Evolutionary conservation across 2,888 invertebrate genomes (phyloP).

Genomic region (Drosophila nr. perissopoda): DNA sequence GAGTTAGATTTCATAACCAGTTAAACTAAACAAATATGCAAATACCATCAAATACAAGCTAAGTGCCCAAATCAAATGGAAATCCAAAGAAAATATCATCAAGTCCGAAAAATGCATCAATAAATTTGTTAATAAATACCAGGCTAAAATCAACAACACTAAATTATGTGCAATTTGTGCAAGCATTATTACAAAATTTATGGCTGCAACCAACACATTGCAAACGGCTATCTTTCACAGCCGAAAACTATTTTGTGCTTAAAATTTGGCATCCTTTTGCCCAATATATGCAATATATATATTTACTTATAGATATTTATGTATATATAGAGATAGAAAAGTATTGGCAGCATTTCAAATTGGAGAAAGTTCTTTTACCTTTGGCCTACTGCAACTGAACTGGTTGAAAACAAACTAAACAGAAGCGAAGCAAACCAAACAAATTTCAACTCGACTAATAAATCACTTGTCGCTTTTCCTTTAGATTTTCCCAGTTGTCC

Average conservation of each 20-base stretch:
- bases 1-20: too few relatives aligned
- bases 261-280: constrained; percentile 51
- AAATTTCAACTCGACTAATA: constrained; percentile 60
- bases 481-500: constrained; percentile 8
- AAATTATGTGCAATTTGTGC: constrained; percentile 12
- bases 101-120: not conserved
- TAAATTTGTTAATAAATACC: not conserved
- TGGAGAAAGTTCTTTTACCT: constrained; percentile 74
- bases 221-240: not conserved
- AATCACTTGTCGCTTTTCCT: constrained; percentile 41
- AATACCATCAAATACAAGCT: not conserved
- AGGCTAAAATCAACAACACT: not conserved
- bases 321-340: constrained; percentile 1
- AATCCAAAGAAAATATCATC: not conserved
- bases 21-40: not conserved
- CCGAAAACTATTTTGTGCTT: constrained; percentile 12
- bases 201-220: not conserved
- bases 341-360: constrained; percentile 74
- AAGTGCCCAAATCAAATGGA: not conserved
- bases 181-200: constrained; percentile 8
- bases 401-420: constrained; percentile 28
- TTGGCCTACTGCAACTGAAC: constrained; percentile 66
- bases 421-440: constrained; percentile 41
- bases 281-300: not conserved
- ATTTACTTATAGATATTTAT: constrained; percentile 1